These are phyloP conservation scores for Pyrgilauda ruficollis DNA, from an alignment of 2,113 vertebrate species.

Conservation along the genomic window DNA sequence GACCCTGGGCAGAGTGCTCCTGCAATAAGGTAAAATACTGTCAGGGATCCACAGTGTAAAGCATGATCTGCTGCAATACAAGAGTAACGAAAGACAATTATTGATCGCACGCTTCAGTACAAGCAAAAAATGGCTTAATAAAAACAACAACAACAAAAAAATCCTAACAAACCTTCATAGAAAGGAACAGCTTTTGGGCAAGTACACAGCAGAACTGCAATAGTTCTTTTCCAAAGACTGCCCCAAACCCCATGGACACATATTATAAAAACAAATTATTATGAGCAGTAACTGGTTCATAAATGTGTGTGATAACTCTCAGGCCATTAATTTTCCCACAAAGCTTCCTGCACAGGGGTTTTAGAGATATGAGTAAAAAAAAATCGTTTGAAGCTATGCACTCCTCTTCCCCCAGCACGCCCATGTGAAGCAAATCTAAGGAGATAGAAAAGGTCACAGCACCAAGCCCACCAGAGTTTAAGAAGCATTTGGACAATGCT, in stretches of 20 bases:
- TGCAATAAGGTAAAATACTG: conserved; percentile 55
- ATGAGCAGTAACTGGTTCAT: not conserved
- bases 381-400: not conserved
- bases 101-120: not conserved
- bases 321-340: not conserved
- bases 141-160: not conserved
- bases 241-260: not conserved
- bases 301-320: not conserved
- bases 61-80: not conserved
- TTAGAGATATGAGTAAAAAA: not conserved
- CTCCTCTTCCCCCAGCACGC: not conserved
- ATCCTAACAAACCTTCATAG: fast-evolving
- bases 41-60: not conserved
- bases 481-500: not conserved
- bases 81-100: not conserved
- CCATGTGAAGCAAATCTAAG: not conserved
- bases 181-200: not conserved
- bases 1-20: conserved; percentile 86
- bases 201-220: not conserved
- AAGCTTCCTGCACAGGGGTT: not conserved
- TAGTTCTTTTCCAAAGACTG: not conserved
- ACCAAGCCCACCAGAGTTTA: not conserved
- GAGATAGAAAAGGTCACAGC: not conserved
- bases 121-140: not conserved
- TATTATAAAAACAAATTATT: not conserved